A percentile compares a stretch with the other conserved stretches of the same genome.
Evolutionary conservation across 1,140 invertebrate species (phyloP).

Genomic region (Lanistes nyassanus): DNA sequence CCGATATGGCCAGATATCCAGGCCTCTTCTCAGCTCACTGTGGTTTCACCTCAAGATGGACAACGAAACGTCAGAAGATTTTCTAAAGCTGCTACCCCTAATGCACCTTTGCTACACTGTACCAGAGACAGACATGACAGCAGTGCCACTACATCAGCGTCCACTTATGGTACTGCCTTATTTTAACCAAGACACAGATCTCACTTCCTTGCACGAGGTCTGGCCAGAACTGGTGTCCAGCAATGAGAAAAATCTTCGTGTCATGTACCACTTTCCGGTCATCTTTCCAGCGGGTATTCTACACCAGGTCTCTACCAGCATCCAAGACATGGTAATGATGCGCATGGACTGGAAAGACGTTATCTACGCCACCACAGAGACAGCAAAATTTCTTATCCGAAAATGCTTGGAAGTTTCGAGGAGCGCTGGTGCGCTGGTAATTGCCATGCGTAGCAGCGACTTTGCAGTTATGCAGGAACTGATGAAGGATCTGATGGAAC

Average conservation of each 20-base stretch:
- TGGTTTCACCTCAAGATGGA: slow-evolving; percentile 57
- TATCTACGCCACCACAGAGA: slow-evolving; percentile 53
- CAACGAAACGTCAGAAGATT: slow-evolving; percentile 46
- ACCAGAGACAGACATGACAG: slow-evolving; percentile 57
- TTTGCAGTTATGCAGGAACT: slow-evolving; percentile 30
- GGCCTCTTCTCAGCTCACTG: slow-evolving; percentile 60
- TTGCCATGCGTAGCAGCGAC: slow-evolving; percentile 30
- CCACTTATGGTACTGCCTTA: slow-evolving; percentile 60
- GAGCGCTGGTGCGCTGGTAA: slow-evolving; percentile 8
- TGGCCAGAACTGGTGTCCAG: slow-evolving; percentile 42
- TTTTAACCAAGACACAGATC: slow-evolving; percentile 52
- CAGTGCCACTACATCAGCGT: slow-evolving; percentile 36
- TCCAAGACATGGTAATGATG: slow-evolving; percentile 53
- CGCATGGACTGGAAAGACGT: slow-evolving; percentile 59
- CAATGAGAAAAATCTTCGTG: slow-evolving; percentile 36
- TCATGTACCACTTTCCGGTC: slow-evolving; percentile 50
- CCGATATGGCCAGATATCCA: slow-evolving; percentile 56
- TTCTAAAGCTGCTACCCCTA: slow-evolving; percentile 56
- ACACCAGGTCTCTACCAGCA: slow-evolving; percentile 42
- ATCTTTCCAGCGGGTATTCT: slow-evolving; percentile 51
- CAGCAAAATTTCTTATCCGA: slow-evolving; percentile 44
- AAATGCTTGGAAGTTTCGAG: background rate
- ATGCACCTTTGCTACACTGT: slow-evolving; percentile 59
- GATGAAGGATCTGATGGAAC: slow-evolving; percentile 43
- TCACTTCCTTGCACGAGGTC: slow-evolving; percentile 38